phyloP scores from a whole-genome alignment of 1,140 invertebrate species.

The Drosophila tropicalis region DNA sequence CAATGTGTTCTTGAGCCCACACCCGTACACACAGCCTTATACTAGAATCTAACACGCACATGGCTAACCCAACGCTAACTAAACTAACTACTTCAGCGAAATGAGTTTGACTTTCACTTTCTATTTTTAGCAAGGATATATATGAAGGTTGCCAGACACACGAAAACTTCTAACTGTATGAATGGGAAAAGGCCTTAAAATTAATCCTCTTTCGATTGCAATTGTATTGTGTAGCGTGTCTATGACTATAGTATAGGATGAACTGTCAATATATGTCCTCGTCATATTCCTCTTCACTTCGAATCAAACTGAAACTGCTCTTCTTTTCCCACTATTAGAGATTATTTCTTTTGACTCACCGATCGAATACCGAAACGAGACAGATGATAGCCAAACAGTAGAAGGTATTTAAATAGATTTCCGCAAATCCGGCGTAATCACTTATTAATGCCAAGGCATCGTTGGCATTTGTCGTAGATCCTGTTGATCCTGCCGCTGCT shows the following conservation, averaged over 20 bases:
- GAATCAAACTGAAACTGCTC: background rate
- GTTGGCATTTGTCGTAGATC: conserved; percentile 29
- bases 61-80: conserved; percentile 18
- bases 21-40: background rate
- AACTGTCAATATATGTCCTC: background rate
- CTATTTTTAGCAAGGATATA: conserved; percentile 53
- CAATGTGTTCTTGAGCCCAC: conserved; percentile 67
- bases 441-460: conserved; percentile 61
- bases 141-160: conserved; percentile 50
- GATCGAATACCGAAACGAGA: conserved; percentile 82
- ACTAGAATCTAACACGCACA: conserved; percentile 2
- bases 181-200: background rate
- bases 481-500: background rate
- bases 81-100: conserved; percentile 47
- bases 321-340: background rate
- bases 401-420: conserved; percentile 81
- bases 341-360: conserved; percentile 60
- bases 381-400: conserved; percentile 82
- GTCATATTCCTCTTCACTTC: background rate
- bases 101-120: conserved; percentile 50
- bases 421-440: conserved; percentile 78
- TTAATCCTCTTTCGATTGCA: conserved; percentile 1
- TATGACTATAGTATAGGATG: background rate
- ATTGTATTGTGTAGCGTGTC: background rate
- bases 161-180: conserved; percentile 3